Evolutionary conservation across 2,888 invertebrate genomes (phyloP), one percentile per base, ranked within the genome.

Genomic region (Drosophila atripex): DNA sequence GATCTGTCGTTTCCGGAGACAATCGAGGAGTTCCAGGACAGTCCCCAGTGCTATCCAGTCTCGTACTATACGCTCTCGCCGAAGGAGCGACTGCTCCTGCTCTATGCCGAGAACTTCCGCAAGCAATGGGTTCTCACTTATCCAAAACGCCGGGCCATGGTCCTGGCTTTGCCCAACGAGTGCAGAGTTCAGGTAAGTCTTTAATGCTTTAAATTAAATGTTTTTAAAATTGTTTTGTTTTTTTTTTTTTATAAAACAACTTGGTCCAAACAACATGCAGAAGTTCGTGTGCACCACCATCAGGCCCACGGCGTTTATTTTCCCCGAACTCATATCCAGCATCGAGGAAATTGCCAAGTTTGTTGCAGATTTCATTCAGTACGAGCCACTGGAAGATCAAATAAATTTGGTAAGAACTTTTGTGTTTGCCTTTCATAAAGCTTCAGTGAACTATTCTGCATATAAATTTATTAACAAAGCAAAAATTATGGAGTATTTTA

Each of bases 271-370:
- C n/a, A n/a, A 16, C n/a, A 56, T 45, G 0, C 90, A 97, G 96
- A 98, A 97, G 94, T 96, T 97, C 93, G 96, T 97, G 41, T 96
- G 96, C 78, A 96, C 96, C 6, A 94, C 96, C 2, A 94, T 98
- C 72, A 93, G 96, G 45, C 96, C 96, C 21, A 96, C 96, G 12
- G 94, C 94, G 73, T 93, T 97, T 61, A 94, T 95, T 16, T 95
- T 93, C 91, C 92, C 94, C 8, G 94, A 94, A 78, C 93, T 97
- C 45, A 89, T 91, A 49, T 84, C 88, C n/a, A 86, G 71, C 46
- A 96, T 96, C 94, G 93, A 95, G 86, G 95, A 95, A 41, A 93
- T 95, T 77, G 93, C 96, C 0, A 92, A 93, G 49, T 95, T 97
- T 89, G 95, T 96, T 2, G 93, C 95, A 0, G 96, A 97, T 91